Percentiles rank a stretch among this genome's conserved stretches.
Conservation (phyloP, 2,113 vertebrate genomes). For the Aviceda subcristata region DNA sequence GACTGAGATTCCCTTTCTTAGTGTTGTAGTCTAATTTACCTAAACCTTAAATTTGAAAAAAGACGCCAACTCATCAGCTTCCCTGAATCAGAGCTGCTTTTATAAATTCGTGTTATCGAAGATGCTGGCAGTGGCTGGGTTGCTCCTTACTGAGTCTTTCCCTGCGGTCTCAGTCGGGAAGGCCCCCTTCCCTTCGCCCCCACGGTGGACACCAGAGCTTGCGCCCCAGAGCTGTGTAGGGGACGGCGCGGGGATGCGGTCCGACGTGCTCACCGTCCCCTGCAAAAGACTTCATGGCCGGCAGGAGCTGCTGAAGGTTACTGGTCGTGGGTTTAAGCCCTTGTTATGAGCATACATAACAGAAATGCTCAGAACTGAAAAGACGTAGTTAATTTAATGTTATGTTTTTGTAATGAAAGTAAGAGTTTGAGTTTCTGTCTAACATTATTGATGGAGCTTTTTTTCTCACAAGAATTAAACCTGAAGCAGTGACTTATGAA, state of each 20-base stretch:
- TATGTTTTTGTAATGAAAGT: background rate
- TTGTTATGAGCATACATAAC: background rate
- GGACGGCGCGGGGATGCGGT: background rate
- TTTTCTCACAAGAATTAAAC: constrained; percentile 5
- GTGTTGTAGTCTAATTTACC: background rate
- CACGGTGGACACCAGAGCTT: background rate
- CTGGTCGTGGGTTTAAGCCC: background rate
- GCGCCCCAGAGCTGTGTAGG: background rate
- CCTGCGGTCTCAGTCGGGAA: background rate
- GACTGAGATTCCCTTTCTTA: background rate
- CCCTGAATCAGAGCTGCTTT: background rate
- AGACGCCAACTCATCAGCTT: background rate
- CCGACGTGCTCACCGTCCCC: background rate
- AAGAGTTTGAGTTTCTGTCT: background rate
- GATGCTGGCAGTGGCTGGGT: background rate
- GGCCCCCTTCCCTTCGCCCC: background rate
- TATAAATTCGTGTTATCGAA: background rate
- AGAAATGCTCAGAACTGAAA: background rate
- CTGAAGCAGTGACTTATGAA: background rate
- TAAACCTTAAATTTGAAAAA: background rate
- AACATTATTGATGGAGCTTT: background rate
- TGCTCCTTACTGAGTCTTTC: background rate
- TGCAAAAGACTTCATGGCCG: background rate
- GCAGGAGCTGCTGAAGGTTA: background rate
- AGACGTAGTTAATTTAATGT: background rate